These are phyloP conservation scores for Alligator mississippiensis DNA, from an alignment of 2,113 vertebrate species.

Conservation along the genomic window DNA sequence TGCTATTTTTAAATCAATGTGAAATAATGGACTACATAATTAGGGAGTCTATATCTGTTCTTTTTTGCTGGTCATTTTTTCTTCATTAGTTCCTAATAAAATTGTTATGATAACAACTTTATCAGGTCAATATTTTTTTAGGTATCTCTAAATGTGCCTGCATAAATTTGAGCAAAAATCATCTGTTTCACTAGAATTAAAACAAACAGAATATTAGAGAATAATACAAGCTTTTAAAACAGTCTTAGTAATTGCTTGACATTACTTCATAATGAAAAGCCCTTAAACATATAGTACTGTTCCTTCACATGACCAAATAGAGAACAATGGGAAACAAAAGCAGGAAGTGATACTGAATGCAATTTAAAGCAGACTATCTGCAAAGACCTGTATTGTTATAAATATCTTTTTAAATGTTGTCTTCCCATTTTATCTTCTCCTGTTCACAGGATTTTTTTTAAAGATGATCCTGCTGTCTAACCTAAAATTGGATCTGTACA, in stretches of 20 bases:
- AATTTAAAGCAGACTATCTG: not conserved
- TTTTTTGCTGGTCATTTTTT: not conserved
- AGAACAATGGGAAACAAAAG: not conserved
- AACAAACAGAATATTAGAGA: not conserved
- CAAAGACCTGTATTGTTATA: not conserved
- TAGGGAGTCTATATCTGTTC: not conserved
- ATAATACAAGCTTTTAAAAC: not conserved
- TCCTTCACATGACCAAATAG: not conserved
- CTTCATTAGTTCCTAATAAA: not conserved
- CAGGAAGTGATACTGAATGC: not conserved
- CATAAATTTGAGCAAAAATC: not conserved
- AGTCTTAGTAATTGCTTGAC: not conserved
- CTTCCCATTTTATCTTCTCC: not conserved
- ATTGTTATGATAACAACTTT: not conserved
- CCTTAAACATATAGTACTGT: not conserved
- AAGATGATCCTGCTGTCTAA: not conserved
- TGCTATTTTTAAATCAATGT: not conserved
- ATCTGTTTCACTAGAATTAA: not conserved
- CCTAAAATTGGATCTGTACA: not conserved
- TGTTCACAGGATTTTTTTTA: not conserved
- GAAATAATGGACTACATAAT: not conserved
- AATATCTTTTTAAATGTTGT: not conserved
- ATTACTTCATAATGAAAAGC: not conserved
- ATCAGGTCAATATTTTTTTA: not conserved
- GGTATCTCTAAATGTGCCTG: not conserved